Base-by-base conservation (phyloP, 1,140 invertebrate species). In the honey bee (Apis mellifera) region DNA sequence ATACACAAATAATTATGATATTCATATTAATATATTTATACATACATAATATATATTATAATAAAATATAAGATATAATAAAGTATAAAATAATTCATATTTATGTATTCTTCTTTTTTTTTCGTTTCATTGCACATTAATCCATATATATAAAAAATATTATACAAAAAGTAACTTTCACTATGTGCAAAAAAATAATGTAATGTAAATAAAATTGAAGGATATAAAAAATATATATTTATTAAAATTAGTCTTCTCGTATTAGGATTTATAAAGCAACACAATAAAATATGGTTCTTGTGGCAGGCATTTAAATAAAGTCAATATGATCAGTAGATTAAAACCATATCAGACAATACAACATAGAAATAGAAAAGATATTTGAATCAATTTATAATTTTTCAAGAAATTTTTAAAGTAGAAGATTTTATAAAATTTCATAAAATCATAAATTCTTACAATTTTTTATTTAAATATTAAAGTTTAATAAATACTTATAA, bases 231-330 rank as follows among this genome's bases (percentile, higher is more conserved):
- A 54, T 23, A 69, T 50, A 79, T 52, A n/a, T 62, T n/a, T 77
- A 85, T 52, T 55, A 69, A 73, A 62, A 57, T 68, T 42, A 68
- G 76, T 66, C 42, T 80, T 64, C 57, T 78, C n/a, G 52, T 55
- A 52, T 70, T 84, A 84, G 64, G 66, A 80, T 84, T 59, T 60
- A 62, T 71, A 23, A 85, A 84, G 74, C 74, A 52, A 85, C 73
- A 13, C 19, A 7, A 42, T 57, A 42, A 19, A 19, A 42, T 12
- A 48, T 68, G 50, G 50, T 84, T 52, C 79, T 74, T 23, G 64
- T 79, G 57, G 77, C 71, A 71, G 19, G n/a, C 50, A 60, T 76
- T 71, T 21, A 26, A n/a, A 66, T 15, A 42, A 13, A 55, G n/a
- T 69, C 60, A 70, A 32, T 77, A 62, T 17, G 32, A 70, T 85